phyloP scores from a whole-genome alignment of 2,797 vertebrate genomes.

The Brachyalestes nurse region DNA sequence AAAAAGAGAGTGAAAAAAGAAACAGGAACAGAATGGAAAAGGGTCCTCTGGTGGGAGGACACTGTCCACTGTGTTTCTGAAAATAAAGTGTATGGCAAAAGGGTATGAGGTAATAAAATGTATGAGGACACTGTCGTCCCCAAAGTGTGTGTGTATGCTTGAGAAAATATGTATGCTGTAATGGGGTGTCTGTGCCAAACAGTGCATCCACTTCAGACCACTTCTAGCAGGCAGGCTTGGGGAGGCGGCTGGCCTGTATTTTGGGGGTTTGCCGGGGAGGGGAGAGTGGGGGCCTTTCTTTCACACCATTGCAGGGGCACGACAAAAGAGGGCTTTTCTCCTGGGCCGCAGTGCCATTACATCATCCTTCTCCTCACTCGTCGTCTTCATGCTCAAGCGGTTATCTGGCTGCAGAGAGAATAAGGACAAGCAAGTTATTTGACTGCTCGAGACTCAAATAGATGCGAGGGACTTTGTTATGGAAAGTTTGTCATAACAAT shows the following conservation, averaged over 20 bases:
- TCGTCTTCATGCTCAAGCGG: constrained; percentile 60
- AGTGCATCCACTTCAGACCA: constrained; percentile 44
- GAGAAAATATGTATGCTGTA: constrained; percentile 34
- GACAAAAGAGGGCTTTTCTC: constrained; percentile 58
- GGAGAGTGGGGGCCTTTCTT: constrained; percentile 50
- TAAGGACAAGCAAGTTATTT: constrained; percentile 27
- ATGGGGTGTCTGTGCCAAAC: constrained; percentile 41
- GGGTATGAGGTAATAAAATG: background rate
- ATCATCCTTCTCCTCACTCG: constrained; percentile 58
- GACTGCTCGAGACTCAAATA: background rate
- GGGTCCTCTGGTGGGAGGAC: background rate
- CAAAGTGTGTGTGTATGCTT: constrained; percentile 17
- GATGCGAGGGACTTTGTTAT: constrained; percentile 7
- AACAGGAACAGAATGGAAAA: constrained; percentile 5
- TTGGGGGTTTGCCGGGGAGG: constrained; percentile 20
- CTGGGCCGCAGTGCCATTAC: constrained; percentile 57
- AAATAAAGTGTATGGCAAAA: constrained; percentile 21
- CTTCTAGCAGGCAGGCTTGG: constrained; percentile 39
- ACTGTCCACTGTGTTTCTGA: constrained; percentile 8
- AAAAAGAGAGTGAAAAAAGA: constrained; percentile 19
- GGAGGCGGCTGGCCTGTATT: constrained; percentile 16
- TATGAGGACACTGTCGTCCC: background rate
- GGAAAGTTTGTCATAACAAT: constrained; percentile 33
- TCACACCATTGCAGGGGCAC: constrained; percentile 62
- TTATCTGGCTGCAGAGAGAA: constrained; percentile 43